phyloP scores from a whole-genome alignment of 2,113 vertebrate species.

The Platichthys flesus region DNA sequence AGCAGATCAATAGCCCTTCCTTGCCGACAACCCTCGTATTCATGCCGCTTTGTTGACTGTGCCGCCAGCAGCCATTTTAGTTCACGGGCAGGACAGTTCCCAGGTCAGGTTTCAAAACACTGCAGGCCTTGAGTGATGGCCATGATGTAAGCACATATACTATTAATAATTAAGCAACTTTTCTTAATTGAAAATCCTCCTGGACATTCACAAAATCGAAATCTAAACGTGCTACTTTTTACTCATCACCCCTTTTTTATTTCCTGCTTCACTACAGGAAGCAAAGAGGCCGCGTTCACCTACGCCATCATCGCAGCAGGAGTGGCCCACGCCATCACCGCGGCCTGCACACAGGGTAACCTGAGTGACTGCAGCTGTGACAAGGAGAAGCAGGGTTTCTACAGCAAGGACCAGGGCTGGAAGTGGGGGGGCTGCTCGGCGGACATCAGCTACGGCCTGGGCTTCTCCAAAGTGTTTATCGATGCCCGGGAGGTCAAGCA shows the following conservation, averaged over 20 bases:
- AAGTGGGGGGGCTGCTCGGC: constrained; percentile 99
- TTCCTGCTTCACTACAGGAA: constrained; percentile 79
- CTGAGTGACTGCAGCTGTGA: constrained; percentile 98
- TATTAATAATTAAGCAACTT: constrained; percentile 67
- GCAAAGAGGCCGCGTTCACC: constrained; percentile 95
- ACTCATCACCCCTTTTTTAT: constrained; percentile 24
- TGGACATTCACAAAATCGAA: constrained; percentile 15
- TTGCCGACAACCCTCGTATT: constrained; percentile 75
- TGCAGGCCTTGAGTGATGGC: constrained; percentile 58
- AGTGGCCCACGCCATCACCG: constrained; percentile 94
- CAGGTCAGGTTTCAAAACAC: constrained; percentile 76
- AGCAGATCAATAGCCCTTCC: constrained; percentile 75
- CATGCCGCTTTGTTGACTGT: constrained; percentile 76
- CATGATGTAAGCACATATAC: constrained; percentile 58
- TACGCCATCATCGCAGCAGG: constrained; percentile 96
- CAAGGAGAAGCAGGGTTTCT: constrained; percentile 96
- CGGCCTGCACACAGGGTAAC: constrained; percentile 96
- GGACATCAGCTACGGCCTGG: constrained; percentile 94
- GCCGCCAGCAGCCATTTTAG: constrained; percentile 63
- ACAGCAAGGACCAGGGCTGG: constrained; percentile 95
- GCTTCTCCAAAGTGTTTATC: constrained; percentile 97
- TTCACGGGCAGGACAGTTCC: constrained; percentile 74
- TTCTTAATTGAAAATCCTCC: constrained; percentile 21
- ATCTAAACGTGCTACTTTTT: constrained; percentile 1
- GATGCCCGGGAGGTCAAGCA: constrained; percentile 97